Percentiles rank a stretch among this genome's conserved stretches.
Evolutionary conservation across 2,888 invertebrate species (phyloP).

Genomic region (Tanaodytes sp.): DNA sequence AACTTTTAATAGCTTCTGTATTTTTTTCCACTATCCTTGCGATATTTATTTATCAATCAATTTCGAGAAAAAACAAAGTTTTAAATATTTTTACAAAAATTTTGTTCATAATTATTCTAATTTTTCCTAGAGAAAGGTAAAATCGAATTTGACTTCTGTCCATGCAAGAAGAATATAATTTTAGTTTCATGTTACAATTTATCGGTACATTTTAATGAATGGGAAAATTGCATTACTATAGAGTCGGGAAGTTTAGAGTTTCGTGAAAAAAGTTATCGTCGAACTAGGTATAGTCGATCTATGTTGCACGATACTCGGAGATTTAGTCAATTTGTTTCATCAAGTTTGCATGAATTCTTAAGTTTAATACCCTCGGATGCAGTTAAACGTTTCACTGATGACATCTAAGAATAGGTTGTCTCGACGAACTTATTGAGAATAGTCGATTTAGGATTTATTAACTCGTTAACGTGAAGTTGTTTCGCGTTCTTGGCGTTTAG

Average conservation of each 20-base stretch:
- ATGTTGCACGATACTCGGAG: constrained; percentile 18
- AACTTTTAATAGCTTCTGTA: too few species aligned
- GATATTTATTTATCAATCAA: too few species aligned
- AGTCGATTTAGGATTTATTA: too few species aligned
- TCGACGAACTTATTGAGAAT: too few species aligned
- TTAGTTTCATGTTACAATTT: constrained; percentile 8
- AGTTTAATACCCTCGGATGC: constrained; percentile 18
- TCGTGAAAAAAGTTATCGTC: constrained; percentile 22
- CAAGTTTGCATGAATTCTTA: constrained; percentile 20
- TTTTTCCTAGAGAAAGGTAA: too few species aligned
- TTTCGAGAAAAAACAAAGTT: neutral
- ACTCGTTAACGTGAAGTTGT: constrained; percentile 1
- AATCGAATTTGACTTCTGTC: too few species aligned
- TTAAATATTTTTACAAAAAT: neutral
- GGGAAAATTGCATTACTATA: constrained; percentile 25
- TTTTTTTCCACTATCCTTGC: too few species aligned
- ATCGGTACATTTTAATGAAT: constrained; percentile 29
- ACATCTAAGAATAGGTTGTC: constrained; percentile 12
- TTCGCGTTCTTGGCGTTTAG: neutral
- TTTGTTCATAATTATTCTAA: too few species aligned
- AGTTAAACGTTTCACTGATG: constrained; percentile 21
- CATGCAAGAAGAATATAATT: constrained; percentile 15
- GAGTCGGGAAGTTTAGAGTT: constrained; percentile 20
- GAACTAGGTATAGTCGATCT: constrained; percentile 19
- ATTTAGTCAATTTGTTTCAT: constrained; percentile 32